Base-by-base conservation (phyloP, 2,113 vertebrate genomes). In the Excalfactoria chinensis region DNA sequence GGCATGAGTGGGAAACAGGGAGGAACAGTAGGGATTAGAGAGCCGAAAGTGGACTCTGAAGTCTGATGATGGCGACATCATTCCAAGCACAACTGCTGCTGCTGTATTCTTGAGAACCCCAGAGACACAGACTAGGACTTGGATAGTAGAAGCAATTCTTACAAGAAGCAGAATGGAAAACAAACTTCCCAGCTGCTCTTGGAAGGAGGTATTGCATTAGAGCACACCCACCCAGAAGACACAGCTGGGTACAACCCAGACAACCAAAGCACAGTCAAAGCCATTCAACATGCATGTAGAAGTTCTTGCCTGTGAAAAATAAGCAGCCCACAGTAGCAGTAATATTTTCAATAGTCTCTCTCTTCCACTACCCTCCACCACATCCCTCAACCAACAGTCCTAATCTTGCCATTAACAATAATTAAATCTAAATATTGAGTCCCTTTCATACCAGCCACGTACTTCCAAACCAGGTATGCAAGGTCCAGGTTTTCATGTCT, bases 341-440 rank as follows among this genome's bases (percentile, higher is more conserved):
- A 77, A 22, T 35, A 23, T 75, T 79, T 85, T 75, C 68, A 56
- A 17, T 62, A 63, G 34, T n/a, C 63, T 83, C 19, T 72, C 40
- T 77, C 81, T 81, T 74, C 66, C 43, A 81, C 6, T 3, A 0
- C 22, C 7, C 7, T 77, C 46, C 37, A 74, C 53, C 22, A 25
- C 22, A 25, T 23, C 59, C 59, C 34, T 13, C 23, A 79, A 88
- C 70, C 67, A 85, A 11, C 41, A 46, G 53, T 72, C 32, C 34
- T 75, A 71, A 85, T 88, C 53, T 82, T 89, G 58, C 25, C 67
- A 63, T 68, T 46, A 86, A 86, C 66, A 13, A 53, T 58, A 73
- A 86, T 62, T 85, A 86, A 86, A 88, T 80, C 23, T 9, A 90
- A 84, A 56, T 43, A 86, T 41, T 44, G 86, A 90, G 18, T 63